These are phyloP conservation scores for Hydrotaea diabolus DNA, from an alignment of 2,888 invertebrate species.

Conservation along the genomic window DNA sequence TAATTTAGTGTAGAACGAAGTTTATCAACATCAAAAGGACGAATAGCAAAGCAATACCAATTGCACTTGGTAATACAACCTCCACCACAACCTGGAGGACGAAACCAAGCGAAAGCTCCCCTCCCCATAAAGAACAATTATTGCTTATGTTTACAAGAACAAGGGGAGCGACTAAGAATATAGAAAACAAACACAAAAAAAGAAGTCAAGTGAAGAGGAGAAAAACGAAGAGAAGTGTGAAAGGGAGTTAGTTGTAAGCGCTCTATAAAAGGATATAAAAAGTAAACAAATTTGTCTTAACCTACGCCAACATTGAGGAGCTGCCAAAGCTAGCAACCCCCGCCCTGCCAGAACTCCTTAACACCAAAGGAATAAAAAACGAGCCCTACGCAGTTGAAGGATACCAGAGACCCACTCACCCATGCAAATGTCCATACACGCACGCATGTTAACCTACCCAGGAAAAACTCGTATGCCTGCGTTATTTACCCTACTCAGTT, in stretches of 20 bases:
- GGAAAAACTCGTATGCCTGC: not conserved
- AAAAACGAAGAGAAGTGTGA: not conserved
- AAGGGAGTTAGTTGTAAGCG: constrained; percentile 31
- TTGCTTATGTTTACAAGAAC: constrained; percentile 40
- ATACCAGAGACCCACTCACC: not conserved
- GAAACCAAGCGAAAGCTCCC: not conserved
- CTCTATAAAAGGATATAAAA: constrained; percentile 25
- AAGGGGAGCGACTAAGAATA: not conserved
- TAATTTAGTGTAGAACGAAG: constrained; percentile 39
- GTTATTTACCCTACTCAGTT: not conserved
- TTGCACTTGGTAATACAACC: constrained; percentile 49
- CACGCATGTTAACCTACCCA: not conserved
- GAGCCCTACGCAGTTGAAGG: constrained; percentile 38
- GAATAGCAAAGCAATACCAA: constrained; percentile 17
- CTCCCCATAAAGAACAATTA: constrained; percentile 38
- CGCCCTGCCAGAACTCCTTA: not conserved
- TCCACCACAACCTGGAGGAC: not conserved
- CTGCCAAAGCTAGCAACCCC: not conserved
- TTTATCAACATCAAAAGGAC: constrained; percentile 43
- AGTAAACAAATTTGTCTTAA: constrained; percentile 48
- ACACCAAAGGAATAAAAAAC: not conserved
- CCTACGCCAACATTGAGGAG: constrained; percentile 42
- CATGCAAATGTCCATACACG: not conserved
- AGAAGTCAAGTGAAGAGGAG: too few relatives aligned
- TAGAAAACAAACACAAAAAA: constrained; percentile 10